Evolutionary conservation across 2,797 vertebrate genomes (phyloP), one percentile per base, ranked within the genome.

Genomic region (Salmo trutta): DNA sequence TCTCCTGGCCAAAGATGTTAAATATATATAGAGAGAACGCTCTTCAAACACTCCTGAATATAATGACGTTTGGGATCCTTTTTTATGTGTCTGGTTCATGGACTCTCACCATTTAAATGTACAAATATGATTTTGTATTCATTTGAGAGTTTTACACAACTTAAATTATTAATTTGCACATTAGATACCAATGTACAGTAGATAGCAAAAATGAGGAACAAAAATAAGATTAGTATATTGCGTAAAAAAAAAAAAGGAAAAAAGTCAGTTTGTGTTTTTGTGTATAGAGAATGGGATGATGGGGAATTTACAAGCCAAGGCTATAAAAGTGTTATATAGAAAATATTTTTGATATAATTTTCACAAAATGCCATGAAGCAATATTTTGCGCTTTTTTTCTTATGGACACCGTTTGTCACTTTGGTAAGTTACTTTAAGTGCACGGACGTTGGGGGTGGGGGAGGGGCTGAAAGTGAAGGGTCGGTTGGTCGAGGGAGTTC

Each of bases 311-410:
- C 87, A 94, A 93, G 91, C 92, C 93, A 93, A 92, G 87, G 93
- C 92, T 88, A 41, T 68, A 75, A 90, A 95, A 92, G 86, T 93
- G 91, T 93, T 92, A 93, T 91, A 94, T 68, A 77, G 91, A 95
- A 92, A 94, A 95, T 95, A 95, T 94, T 95, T 95, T 95, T 95
- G 24, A 87, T 95, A 94, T 94, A 90, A 89, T 92, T 94, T 94
- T 93, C 91, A 90, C 91, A 91, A 93, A 89, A 87, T 36, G 91
- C 90, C 93, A 85, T 85, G 93, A 91, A 95, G 92, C 92, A 92
- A 93, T 94, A 92, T 93, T 93, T 94, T 91, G 87, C 86, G 78
- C 89, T 89, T 93, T 81, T 80, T 82, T 92, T 90, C 85, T 90
- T 91, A 90, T 89, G 88, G 89, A 92, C 88, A 91, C 92, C 85